Percentiles rank a stretch among this genome's conserved stretches.
Evolutionary conservation across 2,113 vertebrate species (phyloP).

Genomic region (Pollimyrus isidori): DNA sequence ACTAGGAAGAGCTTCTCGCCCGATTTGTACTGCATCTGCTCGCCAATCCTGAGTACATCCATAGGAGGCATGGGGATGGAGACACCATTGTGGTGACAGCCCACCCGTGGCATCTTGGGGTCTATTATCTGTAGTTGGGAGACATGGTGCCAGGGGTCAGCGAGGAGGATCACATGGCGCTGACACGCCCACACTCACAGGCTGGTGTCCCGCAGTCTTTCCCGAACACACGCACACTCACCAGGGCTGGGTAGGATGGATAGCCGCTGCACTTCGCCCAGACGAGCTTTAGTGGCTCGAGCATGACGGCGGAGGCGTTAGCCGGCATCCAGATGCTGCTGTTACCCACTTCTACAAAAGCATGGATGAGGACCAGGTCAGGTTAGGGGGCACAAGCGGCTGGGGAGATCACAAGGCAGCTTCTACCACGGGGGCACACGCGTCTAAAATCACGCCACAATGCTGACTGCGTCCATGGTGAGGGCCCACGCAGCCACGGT

Average conservation of each 20-base stretch:
- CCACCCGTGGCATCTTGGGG: slow-evolving; percentile 92
- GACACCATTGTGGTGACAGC: slow-evolving; percentile 92
- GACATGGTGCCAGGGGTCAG: neutral
- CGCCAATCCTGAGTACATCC: slow-evolving; percentile 87
- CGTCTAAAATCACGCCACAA: neutral
- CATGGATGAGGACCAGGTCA: slow-evolving; percentile 55
- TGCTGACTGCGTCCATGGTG: neutral
- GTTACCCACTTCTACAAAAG: slow-evolving; percentile 85
- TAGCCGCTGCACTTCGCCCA: slow-evolving; percentile 99
- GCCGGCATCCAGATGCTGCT: slow-evolving; percentile 94
- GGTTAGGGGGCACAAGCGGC: slow-evolving; percentile 28
- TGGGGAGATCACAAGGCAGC: neutral
- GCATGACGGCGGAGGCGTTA: slow-evolving; percentile 76
- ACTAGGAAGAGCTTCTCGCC: slow-evolving; percentile 91
- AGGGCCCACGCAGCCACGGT: neutral
- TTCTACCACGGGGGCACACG: neutral
- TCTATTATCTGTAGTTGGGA: slow-evolving; percentile 76
- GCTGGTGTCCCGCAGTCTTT: neutral
- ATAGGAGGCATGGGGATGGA: slow-evolving; percentile 89
- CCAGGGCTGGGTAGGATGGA: slow-evolving; percentile 95
- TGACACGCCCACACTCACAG: neutral
- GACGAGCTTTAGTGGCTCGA: slow-evolving; percentile 95
- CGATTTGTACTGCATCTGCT: slow-evolving; percentile 96
- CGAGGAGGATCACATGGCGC: neutral
- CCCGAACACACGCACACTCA: slow-evolving; percentile 56